A percentile compares a stretch with the other conserved stretches of the same genome.
These are phyloP conservation scores for Minunthozetes semirufus DNA, from an alignment of 2,888 invertebrate species.

Conservation along the genomic window DNA sequence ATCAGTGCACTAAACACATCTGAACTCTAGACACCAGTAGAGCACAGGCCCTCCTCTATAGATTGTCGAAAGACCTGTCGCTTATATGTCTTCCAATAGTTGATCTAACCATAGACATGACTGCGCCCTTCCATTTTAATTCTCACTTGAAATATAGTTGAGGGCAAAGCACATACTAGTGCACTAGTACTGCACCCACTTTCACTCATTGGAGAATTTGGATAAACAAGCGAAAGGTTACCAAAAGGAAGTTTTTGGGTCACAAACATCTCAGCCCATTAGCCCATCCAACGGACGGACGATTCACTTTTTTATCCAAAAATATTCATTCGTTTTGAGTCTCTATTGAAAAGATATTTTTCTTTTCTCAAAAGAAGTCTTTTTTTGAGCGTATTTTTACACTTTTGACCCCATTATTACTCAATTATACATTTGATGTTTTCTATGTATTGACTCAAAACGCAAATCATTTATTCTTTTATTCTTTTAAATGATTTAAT, in stretches of 20 bases:
- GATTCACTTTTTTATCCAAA: neutral
- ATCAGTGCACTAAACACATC: neutral
- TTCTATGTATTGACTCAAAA: too few relatives aligned
- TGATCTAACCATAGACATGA: too few relatives aligned
- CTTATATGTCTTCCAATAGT: too few relatives aligned
- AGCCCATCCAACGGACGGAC: neutral
- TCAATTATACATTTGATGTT: too few relatives aligned
- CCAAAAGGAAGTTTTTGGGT: constrained; percentile 17
- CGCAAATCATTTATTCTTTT: too few relatives aligned
- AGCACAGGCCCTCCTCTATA: neutral
- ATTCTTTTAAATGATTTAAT: too few relatives aligned
- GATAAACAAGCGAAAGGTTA: constrained; percentile 24
- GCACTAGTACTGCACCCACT: constrained; percentile 19
- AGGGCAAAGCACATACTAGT: neutral
- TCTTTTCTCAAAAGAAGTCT: neutral
- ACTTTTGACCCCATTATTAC: neutral
- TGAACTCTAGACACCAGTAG: neutral
- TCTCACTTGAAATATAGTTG: too few relatives aligned
- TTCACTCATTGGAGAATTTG: neutral
- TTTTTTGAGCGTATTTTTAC: neutral
- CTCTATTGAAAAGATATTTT: neutral
- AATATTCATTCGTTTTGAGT: neutral
- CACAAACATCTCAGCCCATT: constrained; percentile 1
- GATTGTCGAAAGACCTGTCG: too few relatives aligned
- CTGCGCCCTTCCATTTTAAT: too few relatives aligned